Evolutionary conservation across 2,888 invertebrate species (phyloP).

Genomic region (Euproctis similis): DNA sequence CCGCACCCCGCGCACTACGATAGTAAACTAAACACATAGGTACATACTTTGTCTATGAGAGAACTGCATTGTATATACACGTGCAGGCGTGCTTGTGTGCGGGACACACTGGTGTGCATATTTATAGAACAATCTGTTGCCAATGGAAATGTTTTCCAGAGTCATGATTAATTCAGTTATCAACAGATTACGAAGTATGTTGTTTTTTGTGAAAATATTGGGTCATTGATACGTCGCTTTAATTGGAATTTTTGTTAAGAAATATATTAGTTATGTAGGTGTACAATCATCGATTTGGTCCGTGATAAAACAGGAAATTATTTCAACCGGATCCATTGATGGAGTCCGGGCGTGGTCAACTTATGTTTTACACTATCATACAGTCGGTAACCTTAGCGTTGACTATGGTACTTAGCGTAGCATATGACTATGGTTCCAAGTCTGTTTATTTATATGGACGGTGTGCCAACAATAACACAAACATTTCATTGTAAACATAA

Average conservation of each 20-base stretch:
- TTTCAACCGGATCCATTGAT: conserved; percentile 23
- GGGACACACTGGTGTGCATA: conserved; percentile 17
- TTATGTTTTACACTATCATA: conserved; percentile 8
- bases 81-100: conserved; percentile 11
- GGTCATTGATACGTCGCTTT: conserved; percentile 22
- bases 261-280: conserved; percentile 13
- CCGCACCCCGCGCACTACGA: conserved; percentile 57
- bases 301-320: conserved; percentile 30
- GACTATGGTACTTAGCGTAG: too few species aligned
- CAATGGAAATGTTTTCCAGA: conserved; percentile 42
- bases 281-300: conserved; percentile 19
- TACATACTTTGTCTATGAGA: conserved; percentile 44
- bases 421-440: too few species aligned
- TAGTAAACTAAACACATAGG: conserved; percentile 54
- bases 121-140: conserved; percentile 22
- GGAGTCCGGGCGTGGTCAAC: conserved; percentile 4
- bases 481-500: too few species aligned
- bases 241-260: conserved; percentile 16
- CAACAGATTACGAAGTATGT: conserved; percentile 20
- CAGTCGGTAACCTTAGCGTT: conserved; percentile 36
- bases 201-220: conserved; percentile 24
- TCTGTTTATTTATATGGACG: too few species aligned
- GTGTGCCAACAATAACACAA: too few species aligned
- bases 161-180: conserved; percentile 31
- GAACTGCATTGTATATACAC: conserved; percentile 31